A percentile compares a stretch with the other conserved stretches of the same genome.
These are phyloP conservation scores for Leptinotarsa juncta DNA, from an alignment of 2,888 invertebrate genomes.

Conservation along the genomic window DNA sequence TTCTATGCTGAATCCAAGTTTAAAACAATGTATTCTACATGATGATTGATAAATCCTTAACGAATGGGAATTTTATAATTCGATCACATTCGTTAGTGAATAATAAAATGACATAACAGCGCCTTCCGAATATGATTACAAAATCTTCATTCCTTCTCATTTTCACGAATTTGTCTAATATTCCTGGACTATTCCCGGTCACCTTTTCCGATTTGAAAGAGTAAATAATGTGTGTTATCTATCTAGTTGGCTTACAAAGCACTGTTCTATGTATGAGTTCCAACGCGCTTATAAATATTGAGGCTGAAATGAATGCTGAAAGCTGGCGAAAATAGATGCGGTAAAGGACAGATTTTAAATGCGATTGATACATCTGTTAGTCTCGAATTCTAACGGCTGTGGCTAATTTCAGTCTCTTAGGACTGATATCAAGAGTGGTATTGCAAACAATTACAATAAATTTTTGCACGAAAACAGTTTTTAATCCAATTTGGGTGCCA, in stretches of 20 bases:
- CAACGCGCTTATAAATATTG: slow-evolving; percentile 53
- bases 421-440: not conserved
- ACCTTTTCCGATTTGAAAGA: slow-evolving; percentile 61
- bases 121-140: too few species aligned
- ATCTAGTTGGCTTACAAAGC: slow-evolving; percentile 59
- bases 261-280: slow-evolving; percentile 53
- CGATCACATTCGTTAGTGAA: too few species aligned
- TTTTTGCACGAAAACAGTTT: too few species aligned
- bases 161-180: not conserved
- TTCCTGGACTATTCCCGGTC: slow-evolving; percentile 55
- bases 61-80: too few species aligned
- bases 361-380: slow-evolving; percentile 25
- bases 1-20: too few species aligned
- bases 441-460: not conserved
- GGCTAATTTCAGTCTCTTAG: not conserved
- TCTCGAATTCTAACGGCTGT: slow-evolving; percentile 16
- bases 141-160: not conserved
- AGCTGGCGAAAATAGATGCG: slow-evolving; percentile 44
- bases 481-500: too few species aligned
- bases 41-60: too few species aligned
- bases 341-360: slow-evolving; percentile 32
- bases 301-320: slow-evolving; percentile 44
- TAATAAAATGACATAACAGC: too few species aligned
- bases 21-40: too few species aligned
- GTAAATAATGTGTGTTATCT: slow-evolving; percentile 64